These are phyloP conservation scores for Zaprionus vittiger DNA, from an alignment of 1,140 invertebrate genomes.

Conservation along the genomic window DNA sequence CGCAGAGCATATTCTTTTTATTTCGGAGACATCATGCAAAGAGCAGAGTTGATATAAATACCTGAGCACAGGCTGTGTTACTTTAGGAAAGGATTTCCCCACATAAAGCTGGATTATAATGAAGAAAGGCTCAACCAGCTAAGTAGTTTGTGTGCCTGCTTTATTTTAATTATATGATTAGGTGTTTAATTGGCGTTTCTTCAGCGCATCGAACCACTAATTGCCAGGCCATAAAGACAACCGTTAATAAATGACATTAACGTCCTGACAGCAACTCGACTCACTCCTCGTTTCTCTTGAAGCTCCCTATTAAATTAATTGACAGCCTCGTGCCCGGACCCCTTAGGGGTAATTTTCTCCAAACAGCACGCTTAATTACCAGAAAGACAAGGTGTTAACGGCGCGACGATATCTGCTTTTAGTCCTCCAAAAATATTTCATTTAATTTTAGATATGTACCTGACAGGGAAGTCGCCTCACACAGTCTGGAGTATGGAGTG, in stretches of 20 bases:
- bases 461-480: constrained; percentile 10
- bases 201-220: constrained; percentile 37
- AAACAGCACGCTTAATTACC: constrained; percentile 70
- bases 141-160: neutral
- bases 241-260: constrained; percentile 76
- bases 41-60: neutral
- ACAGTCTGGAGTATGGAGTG: no score
- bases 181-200: constrained; percentile 2
- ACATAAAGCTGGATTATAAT: neutral
- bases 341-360: constrained; percentile 48
- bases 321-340: constrained; percentile 50
- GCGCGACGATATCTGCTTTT: constrained; percentile 46
- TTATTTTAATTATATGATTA: constrained; percentile 19
- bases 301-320: constrained; percentile 71
- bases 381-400: constrained; percentile 72
- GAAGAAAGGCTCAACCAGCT: neutral
- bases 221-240: constrained; percentile 57
- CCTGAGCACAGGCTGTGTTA: neutral
- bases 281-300: constrained; percentile 24
- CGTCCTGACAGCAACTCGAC: constrained; percentile 40
- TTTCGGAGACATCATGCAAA: neutral
- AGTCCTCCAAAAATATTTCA: constrained; percentile 63
- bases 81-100: neutral
- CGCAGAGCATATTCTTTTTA: no score
- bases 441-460: constrained; percentile 49